Conservation (phyloP, 2,113 vertebrate genomes). For the Labeo rohita region DNA sequence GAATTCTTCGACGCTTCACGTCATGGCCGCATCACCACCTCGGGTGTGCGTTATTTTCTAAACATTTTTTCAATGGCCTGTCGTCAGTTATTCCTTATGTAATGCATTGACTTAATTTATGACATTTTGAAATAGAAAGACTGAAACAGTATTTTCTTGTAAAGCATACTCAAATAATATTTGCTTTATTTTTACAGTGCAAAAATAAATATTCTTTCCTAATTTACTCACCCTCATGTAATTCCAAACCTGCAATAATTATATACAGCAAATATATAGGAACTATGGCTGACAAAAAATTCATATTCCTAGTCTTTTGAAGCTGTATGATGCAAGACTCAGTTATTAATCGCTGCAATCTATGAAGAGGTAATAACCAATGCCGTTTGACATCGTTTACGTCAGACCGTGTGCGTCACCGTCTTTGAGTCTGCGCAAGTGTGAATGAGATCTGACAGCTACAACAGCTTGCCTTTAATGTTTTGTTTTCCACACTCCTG, state of each 20-base stretch:
- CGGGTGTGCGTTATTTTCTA: too few species aligned
- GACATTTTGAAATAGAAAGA: background rate
- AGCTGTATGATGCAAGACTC: background rate
- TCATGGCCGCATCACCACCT: too few species aligned
- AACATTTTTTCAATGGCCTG: too few species aligned
- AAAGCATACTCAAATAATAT: background rate
- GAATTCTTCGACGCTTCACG: too few species aligned
- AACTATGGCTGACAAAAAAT: background rate
- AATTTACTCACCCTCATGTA: background rate
- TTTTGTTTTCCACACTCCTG: background rate
- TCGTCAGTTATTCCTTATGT: background rate
- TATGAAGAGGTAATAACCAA: background rate
- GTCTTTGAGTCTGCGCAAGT: background rate
- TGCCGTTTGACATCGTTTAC: background rate
- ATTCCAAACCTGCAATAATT: background rate
- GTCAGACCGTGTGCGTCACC: background rate
- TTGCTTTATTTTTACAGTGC: background rate
- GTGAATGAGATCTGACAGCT: background rate
- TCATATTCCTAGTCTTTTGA: background rate
- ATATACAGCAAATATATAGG: background rate
- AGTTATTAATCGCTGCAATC: background rate
- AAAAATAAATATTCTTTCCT: background rate
- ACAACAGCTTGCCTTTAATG: background rate
- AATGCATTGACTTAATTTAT: background rate
- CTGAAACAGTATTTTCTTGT: background rate